These are phyloP conservation scores for Microtus ochrogaster DNA, from an alignment of 2,113 vertebrate species.

Conservation along the genomic window DNA sequence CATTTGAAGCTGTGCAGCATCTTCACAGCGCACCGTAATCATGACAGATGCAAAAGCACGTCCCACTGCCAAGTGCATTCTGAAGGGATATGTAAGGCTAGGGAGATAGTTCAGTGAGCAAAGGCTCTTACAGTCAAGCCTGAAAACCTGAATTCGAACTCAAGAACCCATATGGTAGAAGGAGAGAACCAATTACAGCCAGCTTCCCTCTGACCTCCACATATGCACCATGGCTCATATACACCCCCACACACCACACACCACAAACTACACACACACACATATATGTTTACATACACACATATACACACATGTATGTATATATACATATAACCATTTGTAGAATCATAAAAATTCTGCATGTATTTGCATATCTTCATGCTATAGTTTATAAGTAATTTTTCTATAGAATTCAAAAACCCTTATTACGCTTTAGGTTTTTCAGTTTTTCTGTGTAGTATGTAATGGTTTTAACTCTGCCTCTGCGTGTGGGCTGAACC, in stretches of 20 bases:
- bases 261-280: neutral
- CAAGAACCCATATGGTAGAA: neutral
- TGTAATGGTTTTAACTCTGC: slow-evolving; percentile 31
- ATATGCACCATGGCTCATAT: no score
- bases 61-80: neutral
- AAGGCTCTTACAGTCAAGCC: neutral
- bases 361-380: slow-evolving; percentile 14
- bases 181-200: neutral
- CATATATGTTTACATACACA: neutral
- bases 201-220: neutral
- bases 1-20: neutral
- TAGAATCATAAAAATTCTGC: neutral
- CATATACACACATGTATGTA: neutral
- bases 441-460: neutral
- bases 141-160: neutral
- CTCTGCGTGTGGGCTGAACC: neutral
- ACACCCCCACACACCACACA: neutral
- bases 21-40: neutral
- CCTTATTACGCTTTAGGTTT: slow-evolving; percentile 44
- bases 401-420: slow-evolving; percentile 31
- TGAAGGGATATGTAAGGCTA: neutral
- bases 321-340: neutral
- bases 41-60: neutral
- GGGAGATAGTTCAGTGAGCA: neutral
- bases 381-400: neutral